Evolutionary conservation across 1,140 invertebrate species (phyloP), one percentile per base, ranked within the genome.

Genomic region (Aphaenogaster ashmeadi): DNA sequence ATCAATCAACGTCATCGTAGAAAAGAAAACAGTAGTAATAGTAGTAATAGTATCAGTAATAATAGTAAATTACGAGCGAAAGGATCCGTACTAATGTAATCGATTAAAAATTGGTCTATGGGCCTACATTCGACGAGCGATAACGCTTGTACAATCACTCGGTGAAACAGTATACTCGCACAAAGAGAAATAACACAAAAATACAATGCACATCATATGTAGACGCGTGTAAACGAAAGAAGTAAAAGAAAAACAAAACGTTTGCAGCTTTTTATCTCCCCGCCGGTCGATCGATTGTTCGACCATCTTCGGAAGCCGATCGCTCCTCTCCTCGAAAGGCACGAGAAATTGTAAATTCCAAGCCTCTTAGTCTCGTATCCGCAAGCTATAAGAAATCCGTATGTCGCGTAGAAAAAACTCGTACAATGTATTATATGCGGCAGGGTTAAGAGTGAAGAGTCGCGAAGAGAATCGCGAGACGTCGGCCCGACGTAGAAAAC

Each of bases 311-410:
- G 64, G 56, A 60, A 79, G 18, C 47, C 83, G 62, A 91, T 91
- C 89, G 87, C 88, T 91, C 90, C 58, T 87, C 84, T 71, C 79
- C 79, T 87, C 88, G 60, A 89, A 92, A 89, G 88, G 88, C 91
- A 89, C 90, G 87, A 90, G 75, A 91, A 85, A 81, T 64, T 89
- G 62, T 54, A 54, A 67, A 86, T 77, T 78, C 62, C 71, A 62
- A 89, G 74, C 75, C 86, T 87, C 66, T 80, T 80, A 54, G 41
- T 78, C 88, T 79, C 80, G 66, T 62, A 58, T 88, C n/a, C 36
- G 60, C 86, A 78, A 89, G 27, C 69, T 71, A 60, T 52, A 41
- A 54, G 62, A 79, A 69, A 75, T 84, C 60, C 47, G 15, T 69
- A 77, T 47, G 56, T 84, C 52, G 47, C 21, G 50, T 85, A 69